Base-by-base conservation (phyloP, 92 coral and sea anemone genomes). In the Chrysogorgia sp. region DNA sequence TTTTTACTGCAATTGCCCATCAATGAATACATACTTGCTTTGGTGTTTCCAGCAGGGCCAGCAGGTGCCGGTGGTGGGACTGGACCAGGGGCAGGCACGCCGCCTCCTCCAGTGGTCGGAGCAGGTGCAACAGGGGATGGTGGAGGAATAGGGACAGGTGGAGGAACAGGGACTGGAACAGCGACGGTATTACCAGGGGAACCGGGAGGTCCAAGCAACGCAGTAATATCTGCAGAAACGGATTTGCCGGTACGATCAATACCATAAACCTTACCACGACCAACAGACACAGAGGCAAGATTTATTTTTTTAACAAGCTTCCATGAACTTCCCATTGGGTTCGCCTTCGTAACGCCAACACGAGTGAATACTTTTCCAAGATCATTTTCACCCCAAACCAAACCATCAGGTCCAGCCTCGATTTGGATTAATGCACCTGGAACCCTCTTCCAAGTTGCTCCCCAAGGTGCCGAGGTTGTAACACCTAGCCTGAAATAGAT, bases 381-480 rank as follows among this genome's bases (percentile, higher is more conserved):
- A 29, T 24, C 19, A 56, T 71, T 71, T 4, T 50, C 78, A 25
- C 78, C 78, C 78, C 78, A 71, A 7, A 71, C 78, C 0, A 49
- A 28, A 4, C 78, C 78, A 20, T 71, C 10, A 1, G 78, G 78
- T 14, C 78, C 78, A n/a, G 28, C 9, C 49, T 71, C 78, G 40
- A 71, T 71, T 47, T 69, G 76, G 41, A 30, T 34, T 25, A 69
- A n/a, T 28, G 28, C 47, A 0, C 76, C 76, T 17, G 58, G 58
- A 17, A 69, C 34, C 28, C 25, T 50, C 13, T 28, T 69, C 76
- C 76, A 69, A 9, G 45, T 69, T 20, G 76, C 47, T 69, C 76
- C 76, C 60, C 47, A 37, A 7, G 76, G 76, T 25, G 24, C 1
- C 26, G 34, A 7, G 2, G 13, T 21, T 30, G n/a, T 69, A 0